Conservation (phyloP, 2,113 vertebrate species). For the Lepus americanus region DNA sequence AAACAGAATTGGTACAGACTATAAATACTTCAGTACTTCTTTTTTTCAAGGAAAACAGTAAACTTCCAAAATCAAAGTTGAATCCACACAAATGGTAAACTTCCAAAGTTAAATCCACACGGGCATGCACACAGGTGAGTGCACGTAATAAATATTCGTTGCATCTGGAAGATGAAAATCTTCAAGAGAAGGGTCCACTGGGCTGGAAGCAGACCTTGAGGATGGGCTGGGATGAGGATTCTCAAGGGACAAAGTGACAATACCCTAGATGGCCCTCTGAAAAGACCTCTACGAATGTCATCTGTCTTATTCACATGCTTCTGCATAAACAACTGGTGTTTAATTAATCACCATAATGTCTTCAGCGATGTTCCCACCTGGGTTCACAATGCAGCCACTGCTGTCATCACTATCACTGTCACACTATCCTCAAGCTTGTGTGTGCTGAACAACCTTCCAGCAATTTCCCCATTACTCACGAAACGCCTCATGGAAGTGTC, state of each 20-base stretch:
- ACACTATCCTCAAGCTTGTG: neutral
- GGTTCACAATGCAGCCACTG: neutral
- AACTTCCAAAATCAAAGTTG: constrained; percentile 26
- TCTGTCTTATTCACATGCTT: neutral
- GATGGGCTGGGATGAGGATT: neutral
- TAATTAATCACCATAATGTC: neutral
- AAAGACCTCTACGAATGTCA: neutral
- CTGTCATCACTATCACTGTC: neutral
- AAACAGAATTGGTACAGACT: neutral
- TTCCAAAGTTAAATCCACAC: too few relatives aligned
- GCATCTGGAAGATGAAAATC: neutral
- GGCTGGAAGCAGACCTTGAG: neutral
- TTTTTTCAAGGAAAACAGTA: neutral
- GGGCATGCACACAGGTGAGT: neutral
- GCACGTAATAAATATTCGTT: neutral
- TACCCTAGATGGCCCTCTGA: neutral
- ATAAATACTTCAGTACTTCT: neutral
- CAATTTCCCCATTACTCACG: neutral
- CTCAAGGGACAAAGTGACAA: neutral
- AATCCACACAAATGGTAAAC: neutral
- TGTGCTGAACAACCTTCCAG: neutral
- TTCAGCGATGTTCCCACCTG: neutral
- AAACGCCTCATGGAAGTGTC: neutral
- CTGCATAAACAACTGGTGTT: neutral
- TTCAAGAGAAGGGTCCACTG: neutral